Conservation (phyloP, 2,888 invertebrate genomes). For the Octonoba sinensis region DNA sequence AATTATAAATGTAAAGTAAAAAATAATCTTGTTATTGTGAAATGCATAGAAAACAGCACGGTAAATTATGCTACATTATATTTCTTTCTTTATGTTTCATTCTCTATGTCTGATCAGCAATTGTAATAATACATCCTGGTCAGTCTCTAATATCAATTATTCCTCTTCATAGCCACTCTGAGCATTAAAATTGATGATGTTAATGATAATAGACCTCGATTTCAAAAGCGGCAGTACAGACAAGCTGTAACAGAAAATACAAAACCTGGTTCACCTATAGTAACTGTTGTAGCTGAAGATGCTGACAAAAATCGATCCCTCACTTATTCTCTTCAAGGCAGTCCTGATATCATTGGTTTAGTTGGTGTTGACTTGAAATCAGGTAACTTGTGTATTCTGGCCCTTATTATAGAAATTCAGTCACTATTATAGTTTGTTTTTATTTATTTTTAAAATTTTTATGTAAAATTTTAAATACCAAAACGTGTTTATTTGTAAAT, state of each 20-base stretch:
- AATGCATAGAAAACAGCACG: too few relatives aligned
- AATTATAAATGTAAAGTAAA: too few relatives aligned
- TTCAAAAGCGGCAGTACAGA: conserved; percentile 83
- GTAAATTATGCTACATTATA: too few relatives aligned
- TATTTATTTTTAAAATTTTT: too few relatives aligned
- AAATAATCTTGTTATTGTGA: too few relatives aligned
- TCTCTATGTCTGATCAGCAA: too few relatives aligned
- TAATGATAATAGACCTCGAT: conserved; percentile 91
- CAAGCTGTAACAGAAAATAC: conserved; percentile 89
- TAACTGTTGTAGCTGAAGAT: conserved; percentile 86
- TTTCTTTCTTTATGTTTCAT: too few relatives aligned
- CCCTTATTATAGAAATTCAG: too few relatives aligned
- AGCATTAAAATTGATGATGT: conserved; percentile 85
- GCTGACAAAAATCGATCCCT: conserved; percentile 88
- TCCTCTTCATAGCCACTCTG: conserved; percentile 75
- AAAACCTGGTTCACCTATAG: conserved; percentile 84
- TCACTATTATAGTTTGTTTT: too few relatives aligned
- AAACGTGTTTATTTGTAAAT: too few relatives aligned
- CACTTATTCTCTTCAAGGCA: conserved; percentile 82
- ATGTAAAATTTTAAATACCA: too few relatives aligned
- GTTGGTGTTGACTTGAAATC: conserved; percentile 82
- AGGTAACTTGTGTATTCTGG: conserved; percentile 72
- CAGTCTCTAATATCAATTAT: not conserved
- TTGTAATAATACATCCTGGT: too few relatives aligned
- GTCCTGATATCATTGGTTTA: conserved; percentile 76